These are phyloP conservation scores for Oreochromis spilurus DNA, from an alignment of 2,113 vertebrate genomes.

Conservation along the genomic window DNA sequence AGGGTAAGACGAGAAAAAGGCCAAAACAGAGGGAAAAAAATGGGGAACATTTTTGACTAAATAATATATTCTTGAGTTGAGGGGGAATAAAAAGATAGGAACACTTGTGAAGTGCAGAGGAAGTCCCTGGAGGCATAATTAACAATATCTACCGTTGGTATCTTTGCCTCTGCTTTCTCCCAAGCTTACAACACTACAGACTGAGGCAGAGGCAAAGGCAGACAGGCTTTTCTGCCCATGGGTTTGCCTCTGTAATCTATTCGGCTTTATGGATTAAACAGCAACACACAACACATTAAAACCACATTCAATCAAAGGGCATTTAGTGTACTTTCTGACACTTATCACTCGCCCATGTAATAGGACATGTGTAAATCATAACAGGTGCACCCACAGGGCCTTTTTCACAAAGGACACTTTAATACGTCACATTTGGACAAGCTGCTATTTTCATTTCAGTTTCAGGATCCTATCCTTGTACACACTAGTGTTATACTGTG, in stretches of 20 bases:
- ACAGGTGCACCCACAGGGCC: not conserved
- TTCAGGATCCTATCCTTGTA: not conserved
- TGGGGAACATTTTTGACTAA: not conserved
- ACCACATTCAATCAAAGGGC: not conserved
- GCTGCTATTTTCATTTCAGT: not conserved
- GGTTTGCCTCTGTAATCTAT: not conserved
- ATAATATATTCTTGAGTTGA: constrained; percentile 23
- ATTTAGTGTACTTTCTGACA: not conserved
- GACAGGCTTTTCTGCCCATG: not conserved
- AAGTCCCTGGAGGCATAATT: constrained; percentile 58
- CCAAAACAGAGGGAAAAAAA: not conserved
- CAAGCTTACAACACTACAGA: not conserved
- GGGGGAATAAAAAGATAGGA: constrained; percentile 25
- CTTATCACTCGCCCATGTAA: not conserved
- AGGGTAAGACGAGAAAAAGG: not conserved
- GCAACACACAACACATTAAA: not conserved
- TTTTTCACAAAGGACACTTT: not conserved
- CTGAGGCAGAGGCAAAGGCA: constrained; percentile 5
- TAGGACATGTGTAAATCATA: not conserved
- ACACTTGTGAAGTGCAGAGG: constrained; percentile 28
- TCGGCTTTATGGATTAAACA: not conserved
- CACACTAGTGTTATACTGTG: not conserved
- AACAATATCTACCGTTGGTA: constrained; percentile 47
- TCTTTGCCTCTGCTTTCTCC: not conserved
- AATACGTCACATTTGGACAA: not conserved